These are phyloP conservation scores for Phylloscopus trochilus DNA, from an alignment of 2,113 vertebrate genomes.

Conservation along the genomic window DNA sequence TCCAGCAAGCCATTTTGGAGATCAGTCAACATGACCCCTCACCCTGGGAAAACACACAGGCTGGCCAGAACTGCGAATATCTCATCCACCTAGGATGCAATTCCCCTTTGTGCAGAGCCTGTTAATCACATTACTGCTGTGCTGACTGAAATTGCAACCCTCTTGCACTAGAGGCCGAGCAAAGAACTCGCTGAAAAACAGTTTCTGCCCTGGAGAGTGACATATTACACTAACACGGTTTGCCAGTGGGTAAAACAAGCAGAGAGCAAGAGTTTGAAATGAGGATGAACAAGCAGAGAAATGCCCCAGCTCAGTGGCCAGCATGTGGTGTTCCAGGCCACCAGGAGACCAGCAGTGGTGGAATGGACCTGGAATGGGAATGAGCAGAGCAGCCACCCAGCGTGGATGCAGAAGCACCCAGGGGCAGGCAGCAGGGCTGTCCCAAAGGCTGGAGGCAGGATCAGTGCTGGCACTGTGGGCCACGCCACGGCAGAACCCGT, in stretches of 20 bases:
- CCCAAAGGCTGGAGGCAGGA: neutral
- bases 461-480: neutral
- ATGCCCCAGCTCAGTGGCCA: neutral
- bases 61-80: neutral
- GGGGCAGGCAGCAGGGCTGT: neutral
- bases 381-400: neutral
- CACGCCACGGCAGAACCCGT: constrained; percentile 9
- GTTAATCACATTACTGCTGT: neutral
- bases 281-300: neutral
- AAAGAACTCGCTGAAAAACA: neutral
- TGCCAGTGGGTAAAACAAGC: neutral
- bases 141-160: neutral
- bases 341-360: neutral
- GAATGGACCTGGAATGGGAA: no score
- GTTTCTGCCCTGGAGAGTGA: neutral
- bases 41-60: neutral
- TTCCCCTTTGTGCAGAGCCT: neutral
- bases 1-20: neutral
- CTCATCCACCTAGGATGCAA: neutral
- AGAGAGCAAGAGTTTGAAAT: neutral
- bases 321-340: neutral
- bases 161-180: neutral
- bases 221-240: neutral
- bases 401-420: neutral
- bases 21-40: neutral